Evolutionary conservation across 2,113 vertebrate species (phyloP), one percentile per base, ranked within the genome.

Genomic region (Gasterosteus nipponicus): DNA sequence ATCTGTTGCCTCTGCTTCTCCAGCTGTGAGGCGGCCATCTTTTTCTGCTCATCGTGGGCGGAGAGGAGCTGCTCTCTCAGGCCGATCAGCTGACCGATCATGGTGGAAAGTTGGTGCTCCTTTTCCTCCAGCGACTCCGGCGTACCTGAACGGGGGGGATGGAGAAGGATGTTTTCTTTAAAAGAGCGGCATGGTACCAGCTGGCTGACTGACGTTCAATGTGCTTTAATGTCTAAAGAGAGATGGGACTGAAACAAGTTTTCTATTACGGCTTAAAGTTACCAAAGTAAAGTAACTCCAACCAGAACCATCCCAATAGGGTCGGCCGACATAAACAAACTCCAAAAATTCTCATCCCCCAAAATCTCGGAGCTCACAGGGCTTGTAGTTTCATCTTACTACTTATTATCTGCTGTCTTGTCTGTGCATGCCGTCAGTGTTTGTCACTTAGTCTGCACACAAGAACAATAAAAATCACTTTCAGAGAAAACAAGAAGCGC

Each of bases 1-100:
- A 98, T 97, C 94, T 98, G 97, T 82, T 98, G 96, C 81, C 96
- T 91, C 91, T 98, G 97, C 91, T 97, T 98, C 89, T 98, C 97
- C 86, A 98, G 95, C 92, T 98, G 97, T 2, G 97, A 97, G 82
- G 96, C 96, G 70, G 97, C 97, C 95, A 98, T 95, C 91, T 97
- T 98, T 84, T 98, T 98, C 94, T 98, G 96, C 83, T 98, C 96
- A 0, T 98, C 97, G 0, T 98, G 97, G 31, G 97, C 96, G 22
- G 96, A 95, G 83, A 98, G 93, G 76, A 98, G 97, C 93, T 98
- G 96, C 95, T 98, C 97, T 78, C 97, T 94, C 91, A 98, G 94
- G 87, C 95, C 95, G 93, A 98, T 97, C 88, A 98, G 94, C 94
- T 98, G 97, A 76, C 95, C 95, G 76, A 98, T 97, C 96, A 98